Conservation (phyloP, 2,888 invertebrate genomes). For the Hirtodrosophila cameraria region DNA sequence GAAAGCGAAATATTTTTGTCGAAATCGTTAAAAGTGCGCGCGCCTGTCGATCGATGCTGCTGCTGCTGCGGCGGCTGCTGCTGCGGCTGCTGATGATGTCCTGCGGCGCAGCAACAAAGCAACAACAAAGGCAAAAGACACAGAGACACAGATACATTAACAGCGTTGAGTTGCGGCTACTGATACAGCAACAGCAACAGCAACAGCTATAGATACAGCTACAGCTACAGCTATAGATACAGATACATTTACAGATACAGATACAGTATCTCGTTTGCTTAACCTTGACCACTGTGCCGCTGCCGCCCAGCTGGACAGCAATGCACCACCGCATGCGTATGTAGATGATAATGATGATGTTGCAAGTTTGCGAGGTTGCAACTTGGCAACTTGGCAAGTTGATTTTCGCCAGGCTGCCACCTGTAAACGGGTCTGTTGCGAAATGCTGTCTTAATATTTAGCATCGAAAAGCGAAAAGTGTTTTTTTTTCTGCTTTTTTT, state of each 20-base stretch:
- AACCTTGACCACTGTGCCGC: constrained; percentile 68
- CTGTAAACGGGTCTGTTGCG: constrained; percentile 66
- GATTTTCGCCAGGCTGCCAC: constrained; percentile 51
- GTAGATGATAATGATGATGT: constrained; percentile 59
- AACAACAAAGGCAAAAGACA: constrained; percentile 21
- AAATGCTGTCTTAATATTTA: constrained; percentile 73
- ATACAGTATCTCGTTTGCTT: constrained; percentile 54
- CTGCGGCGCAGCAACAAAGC: constrained; percentile 64
- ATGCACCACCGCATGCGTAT: constrained; percentile 1
- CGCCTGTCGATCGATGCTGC: constrained; percentile 56
- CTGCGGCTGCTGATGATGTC: constrained; percentile 66
- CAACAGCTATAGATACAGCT: constrained; percentile 11
- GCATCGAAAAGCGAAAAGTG: constrained; percentile 40
- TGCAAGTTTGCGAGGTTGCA: constrained; percentile 53
- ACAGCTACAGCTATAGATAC: constrained; percentile 27
- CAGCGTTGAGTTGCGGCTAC: constrained; percentile 18
- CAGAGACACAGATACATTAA: constrained; percentile 13
- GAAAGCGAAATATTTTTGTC: constrained; percentile 68
- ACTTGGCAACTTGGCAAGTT: constrained; percentile 30
- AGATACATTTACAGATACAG: constrained; percentile 10
- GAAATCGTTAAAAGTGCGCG: constrained; percentile 73
- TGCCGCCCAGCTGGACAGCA: constrained; percentile 66
- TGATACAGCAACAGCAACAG: constrained; percentile 15
- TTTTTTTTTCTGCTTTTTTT: too few relatives aligned
- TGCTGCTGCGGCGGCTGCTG: constrained; percentile 45